Evolutionary conservation across 92 coral and sea anemone species (phyloP), one percentile per base, ranked within the genome.

Genomic region (Paragorgia papillata): DNA sequence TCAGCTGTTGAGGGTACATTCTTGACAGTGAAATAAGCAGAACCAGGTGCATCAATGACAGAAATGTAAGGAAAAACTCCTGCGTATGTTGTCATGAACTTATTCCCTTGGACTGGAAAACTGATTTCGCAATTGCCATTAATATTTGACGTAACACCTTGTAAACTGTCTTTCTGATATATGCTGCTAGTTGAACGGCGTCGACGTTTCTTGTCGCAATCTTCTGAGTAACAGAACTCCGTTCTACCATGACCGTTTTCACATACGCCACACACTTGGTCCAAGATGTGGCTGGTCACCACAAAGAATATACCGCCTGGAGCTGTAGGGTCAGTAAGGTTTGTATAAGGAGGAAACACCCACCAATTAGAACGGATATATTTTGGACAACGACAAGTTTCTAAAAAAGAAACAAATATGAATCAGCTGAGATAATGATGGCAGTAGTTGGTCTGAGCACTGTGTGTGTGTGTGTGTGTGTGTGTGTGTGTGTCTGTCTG

Each of bases 21-120:
- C 0, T 29, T 31, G 51, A 57, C 85, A 1, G 84, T 64, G 13
- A 90, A 81, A 32, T 73, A 88, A 15, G 96, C 88, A 50, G 84
- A 79, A 6, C 96, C 96, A 26, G 91, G 89, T 3, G 96, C 88
- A 61, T 84, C 83, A 5, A 90, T 81, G 34, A 90, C 80, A 12
- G 96, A 73, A 28, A 90, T 64, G 56, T 81, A 90, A 25, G 74
- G 84, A 48, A 83, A 89, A 10, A 87, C 81, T 60, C 88, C 83
- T 66, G 79, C 56, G 56, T 83, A 89, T 15, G 66, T 74, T 19
- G 87, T 79, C 41, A 80, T 86, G 1, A 54, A 74, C 34, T 56
- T 68, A 49, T 73, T 65, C 25, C 91, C 96, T 55, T 70, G 71
- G 12, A 89, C 74, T 13, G 96, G 96, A 56, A 89, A 89, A 69